Evolutionary conservation across 2,113 vertebrate genomes (phyloP).

Genomic region (Pteropus alecto): DNA sequence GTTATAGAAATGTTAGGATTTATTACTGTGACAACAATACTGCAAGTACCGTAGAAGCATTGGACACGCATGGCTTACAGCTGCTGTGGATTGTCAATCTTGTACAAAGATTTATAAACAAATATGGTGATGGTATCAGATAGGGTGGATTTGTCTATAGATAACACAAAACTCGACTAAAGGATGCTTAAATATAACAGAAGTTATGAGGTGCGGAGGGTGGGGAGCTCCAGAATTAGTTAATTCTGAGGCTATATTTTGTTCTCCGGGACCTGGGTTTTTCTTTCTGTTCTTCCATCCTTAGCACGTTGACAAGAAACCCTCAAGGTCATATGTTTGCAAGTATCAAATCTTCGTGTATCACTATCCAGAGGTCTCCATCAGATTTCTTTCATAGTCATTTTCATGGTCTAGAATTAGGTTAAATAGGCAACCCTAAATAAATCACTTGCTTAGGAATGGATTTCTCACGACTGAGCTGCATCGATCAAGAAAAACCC

Average conservation of each 20-base stretch:
- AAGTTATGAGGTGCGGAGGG: neutral
- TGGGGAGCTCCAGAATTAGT: neutral
- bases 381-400: neutral
- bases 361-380: neutral
- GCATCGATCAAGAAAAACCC: neutral
- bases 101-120: neutral
- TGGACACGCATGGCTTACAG: neutral
- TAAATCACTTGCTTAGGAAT: neutral
- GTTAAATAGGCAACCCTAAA: neutral
- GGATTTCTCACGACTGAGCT: neutral
- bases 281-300: neutral
- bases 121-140: neutral
- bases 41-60: neutral
- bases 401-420: neutral
- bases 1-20: neutral
- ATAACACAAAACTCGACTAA: neutral
- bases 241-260: neutral
- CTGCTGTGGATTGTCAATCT: neutral
- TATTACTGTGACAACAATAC: neutral
- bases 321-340: neutral
- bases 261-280: neutral
- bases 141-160: neutral
- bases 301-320: neutral
- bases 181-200: neutral
- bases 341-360: neutral